Evolutionary conservation across 2,113 vertebrate species (phyloP).

Genomic region (Myanophis thanlyinensis): DNA sequence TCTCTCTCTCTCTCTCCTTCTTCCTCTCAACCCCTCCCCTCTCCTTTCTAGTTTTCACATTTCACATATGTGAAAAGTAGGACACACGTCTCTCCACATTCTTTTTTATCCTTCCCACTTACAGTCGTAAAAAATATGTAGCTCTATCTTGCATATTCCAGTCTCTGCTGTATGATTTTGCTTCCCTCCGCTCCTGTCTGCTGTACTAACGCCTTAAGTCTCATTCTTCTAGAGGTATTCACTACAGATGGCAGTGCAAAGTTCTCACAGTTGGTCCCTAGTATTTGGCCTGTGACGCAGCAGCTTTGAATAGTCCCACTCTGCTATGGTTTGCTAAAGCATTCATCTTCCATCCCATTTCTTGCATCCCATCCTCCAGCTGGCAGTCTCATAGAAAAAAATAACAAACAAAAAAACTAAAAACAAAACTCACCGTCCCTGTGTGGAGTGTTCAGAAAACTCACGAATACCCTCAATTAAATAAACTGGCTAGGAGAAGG

Average conservation of each 20-base stretch:
- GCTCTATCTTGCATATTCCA: conserved; percentile 27
- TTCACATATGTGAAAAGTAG: conserved; percentile 69
- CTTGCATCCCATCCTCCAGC: conserved; percentile 46
- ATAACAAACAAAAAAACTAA: neutral
- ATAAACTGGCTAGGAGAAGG: conserved; percentile 58
- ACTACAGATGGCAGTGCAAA: conserved; percentile 31
- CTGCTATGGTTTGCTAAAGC: conserved; percentile 25
- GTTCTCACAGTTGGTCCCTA: conserved; percentile 17
- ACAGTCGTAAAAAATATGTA: conserved; percentile 46
- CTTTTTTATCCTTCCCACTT: conserved; percentile 68
- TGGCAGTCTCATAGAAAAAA: conserved; percentile 39
- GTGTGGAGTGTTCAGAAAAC: conserved; percentile 40
- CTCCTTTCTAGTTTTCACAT: conserved; percentile 63
- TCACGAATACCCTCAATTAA: conserved; percentile 52
- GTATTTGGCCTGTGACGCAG: neutral
- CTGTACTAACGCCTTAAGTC: conserved; percentile 19
- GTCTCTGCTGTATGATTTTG: conserved; percentile 27
- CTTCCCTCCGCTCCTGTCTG: neutral
- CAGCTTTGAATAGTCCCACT: conserved; percentile 26
- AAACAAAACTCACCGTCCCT: neutral
- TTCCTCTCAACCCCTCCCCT: conserved; percentile 66
- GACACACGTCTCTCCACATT: conserved; percentile 67
- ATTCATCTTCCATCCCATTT: conserved; percentile 32
- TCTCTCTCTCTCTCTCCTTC: conserved; percentile 36
- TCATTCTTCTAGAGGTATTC: conserved; percentile 29